These are phyloP conservation scores for Rhinichthys osculus DNA, from an alignment of 2,797 vertebrate species.

Conservation along the genomic window DNA sequence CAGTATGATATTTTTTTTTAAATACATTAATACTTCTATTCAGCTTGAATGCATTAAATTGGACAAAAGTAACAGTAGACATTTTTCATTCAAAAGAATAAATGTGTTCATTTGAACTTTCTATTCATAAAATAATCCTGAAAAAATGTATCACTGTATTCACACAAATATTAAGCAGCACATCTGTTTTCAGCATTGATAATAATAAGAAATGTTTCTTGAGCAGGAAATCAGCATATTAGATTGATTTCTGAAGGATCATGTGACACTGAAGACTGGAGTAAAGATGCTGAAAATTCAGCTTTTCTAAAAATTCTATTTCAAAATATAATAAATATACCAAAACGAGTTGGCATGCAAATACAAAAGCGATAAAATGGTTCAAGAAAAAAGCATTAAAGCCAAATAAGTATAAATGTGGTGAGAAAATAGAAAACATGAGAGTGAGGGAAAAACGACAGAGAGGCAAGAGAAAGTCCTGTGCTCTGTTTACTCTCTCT, in stretches of 20 bases:
- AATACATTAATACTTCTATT: background rate
- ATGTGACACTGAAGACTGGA: background rate
- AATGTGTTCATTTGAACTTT: background rate
- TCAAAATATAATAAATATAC: too few relatives aligned
- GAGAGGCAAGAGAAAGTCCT: conserved; percentile 3
- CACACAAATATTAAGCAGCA: background rate
- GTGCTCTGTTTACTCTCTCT: background rate
- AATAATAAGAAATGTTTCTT: background rate
- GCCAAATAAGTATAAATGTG: background rate
- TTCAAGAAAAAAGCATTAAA: background rate
- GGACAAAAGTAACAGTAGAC: background rate
- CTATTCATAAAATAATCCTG: background rate
- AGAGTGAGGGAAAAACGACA: background rate
- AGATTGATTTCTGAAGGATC: conserved; percentile 1
- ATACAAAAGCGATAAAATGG: background rate
- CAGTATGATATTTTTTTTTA: too few relatives aligned
- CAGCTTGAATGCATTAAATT: background rate
- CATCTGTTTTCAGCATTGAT: background rate
- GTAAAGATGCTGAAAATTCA: background rate
- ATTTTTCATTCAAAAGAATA: background rate
- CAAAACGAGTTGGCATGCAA: background rate
- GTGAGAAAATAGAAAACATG: too few relatives aligned
- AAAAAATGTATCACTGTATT: background rate
- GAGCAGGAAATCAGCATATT: background rate
- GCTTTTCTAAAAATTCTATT: too few relatives aligned